phyloP scores from a whole-genome alignment of 2,888 invertebrate genomes.

The Clitarchus hookeri region DNA sequence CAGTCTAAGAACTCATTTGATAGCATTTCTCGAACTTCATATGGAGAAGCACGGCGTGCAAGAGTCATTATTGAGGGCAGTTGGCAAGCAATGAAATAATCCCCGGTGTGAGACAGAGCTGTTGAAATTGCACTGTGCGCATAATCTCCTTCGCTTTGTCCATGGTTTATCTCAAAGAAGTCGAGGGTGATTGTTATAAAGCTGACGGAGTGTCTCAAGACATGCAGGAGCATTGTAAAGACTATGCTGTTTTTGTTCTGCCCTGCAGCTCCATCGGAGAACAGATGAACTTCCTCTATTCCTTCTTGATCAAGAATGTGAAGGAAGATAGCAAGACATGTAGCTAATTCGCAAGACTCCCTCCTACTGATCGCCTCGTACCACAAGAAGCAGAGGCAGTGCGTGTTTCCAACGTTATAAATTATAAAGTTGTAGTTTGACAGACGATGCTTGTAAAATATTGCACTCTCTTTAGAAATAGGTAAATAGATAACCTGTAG shows the following conservation, averaged over 20 bases:
- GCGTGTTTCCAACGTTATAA: neutral
- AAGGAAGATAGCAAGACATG: constrained; percentile 2
- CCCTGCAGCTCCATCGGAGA: neutral
- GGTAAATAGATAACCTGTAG: neutral
- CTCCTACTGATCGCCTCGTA: neutral
- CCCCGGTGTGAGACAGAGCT: neutral
- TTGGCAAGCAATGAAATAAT: neutral
- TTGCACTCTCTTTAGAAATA: neutral
- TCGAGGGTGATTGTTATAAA: neutral
- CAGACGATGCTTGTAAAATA: neutral
- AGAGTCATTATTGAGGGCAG: neutral
- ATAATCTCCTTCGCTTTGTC: neutral
- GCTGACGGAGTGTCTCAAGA: neutral
- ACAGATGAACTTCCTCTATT: neutral
- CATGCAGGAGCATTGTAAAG: neutral
- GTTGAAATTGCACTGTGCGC: neutral
- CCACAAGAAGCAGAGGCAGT: neutral
- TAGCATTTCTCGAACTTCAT: neutral
- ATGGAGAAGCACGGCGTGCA: neutral
- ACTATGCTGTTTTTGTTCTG: neutral
- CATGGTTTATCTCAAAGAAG: neutral
- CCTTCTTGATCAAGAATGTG: neutral
- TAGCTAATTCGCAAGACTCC: neutral
- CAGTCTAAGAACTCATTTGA: neutral
- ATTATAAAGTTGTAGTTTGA: neutral